phyloP scores from a whole-genome alignment of 2,888 invertebrate genomes.

The Andrena marginata region DNA sequence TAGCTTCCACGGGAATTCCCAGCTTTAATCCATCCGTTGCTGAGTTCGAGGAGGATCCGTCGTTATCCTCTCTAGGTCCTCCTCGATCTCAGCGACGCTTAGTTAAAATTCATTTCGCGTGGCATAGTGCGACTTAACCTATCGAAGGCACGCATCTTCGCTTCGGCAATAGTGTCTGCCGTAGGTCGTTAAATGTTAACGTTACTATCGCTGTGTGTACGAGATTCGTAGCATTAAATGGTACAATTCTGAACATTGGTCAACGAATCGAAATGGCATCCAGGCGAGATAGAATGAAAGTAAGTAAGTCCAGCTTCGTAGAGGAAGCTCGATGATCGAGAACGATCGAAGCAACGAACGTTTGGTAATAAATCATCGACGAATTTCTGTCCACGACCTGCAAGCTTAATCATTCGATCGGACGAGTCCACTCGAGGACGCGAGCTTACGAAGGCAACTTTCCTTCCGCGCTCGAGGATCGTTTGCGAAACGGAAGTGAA shows the following conservation, averaged over 20 bases:
- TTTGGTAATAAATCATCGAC: constrained; percentile 13
- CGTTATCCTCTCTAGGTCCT: not conserved
- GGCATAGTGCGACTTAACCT: not conserved
- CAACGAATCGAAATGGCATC: constrained; percentile 31
- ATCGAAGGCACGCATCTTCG: not conserved
- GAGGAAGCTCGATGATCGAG: constrained; percentile 21
- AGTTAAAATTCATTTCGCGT: no score
- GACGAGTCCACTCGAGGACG: not conserved
- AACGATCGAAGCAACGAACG: constrained; percentile 30
- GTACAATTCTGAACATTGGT: constrained; percentile 6
- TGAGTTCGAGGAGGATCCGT: not conserved
- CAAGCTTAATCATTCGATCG: constrained; percentile 1
- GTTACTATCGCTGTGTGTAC: not conserved
- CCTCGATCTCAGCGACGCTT: not conserved
- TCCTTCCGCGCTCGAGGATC: not conserved
- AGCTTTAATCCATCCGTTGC: not conserved
- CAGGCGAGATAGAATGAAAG: not conserved
- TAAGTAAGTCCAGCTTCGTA: constrained; percentile 8
- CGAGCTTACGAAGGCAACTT: constrained; percentile 10
- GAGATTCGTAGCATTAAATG: not conserved
- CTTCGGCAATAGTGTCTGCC: not conserved
- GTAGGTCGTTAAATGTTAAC: not conserved
- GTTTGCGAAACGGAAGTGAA: not conserved
- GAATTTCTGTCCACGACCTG: not conserved
- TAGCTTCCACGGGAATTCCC: no score